Evolutionary conservation across 1,140 invertebrate species (phyloP).

Genomic region (Trachymyrmex septentrionalis): DNA sequence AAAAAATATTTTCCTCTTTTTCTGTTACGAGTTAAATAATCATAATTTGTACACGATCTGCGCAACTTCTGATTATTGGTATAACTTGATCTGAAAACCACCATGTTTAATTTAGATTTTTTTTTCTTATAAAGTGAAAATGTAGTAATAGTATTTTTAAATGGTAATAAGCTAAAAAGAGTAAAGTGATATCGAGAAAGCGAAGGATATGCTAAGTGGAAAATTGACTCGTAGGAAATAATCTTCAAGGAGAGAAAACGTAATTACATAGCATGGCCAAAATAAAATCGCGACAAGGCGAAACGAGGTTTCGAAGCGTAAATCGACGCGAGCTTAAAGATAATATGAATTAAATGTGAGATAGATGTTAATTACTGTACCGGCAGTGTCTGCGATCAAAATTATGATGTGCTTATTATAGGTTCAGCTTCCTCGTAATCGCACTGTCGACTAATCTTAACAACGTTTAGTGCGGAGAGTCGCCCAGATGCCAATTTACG

Average conservation of each 20-base stretch:
- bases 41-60: not conserved
- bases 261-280: conserved; percentile 16
- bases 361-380: conserved; percentile 45
- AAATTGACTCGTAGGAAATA: conserved; percentile 7
- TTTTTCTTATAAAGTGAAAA: not conserved
- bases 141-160: not conserved
- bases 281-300: not conserved
- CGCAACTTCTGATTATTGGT: not conserved
- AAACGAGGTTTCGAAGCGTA: conserved; percentile 30
- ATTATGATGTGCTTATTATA: conserved; percentile 52
- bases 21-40: conserved; percentile 1
- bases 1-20: not conserved
- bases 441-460: conserved; percentile 44
- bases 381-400: conserved; percentile 6
- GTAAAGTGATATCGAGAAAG: not conserved
- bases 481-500: conserved; percentile 43
- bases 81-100: not conserved
- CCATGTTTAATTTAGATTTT: not conserved
- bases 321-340: conserved; percentile 48
- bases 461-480: conserved; percentile 17
- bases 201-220: not conserved
- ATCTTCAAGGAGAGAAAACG: conserved; percentile 5
- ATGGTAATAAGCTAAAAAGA: not conserved
- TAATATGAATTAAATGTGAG: conserved; percentile 54
- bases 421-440: conserved; percentile 32